Base-by-base conservation (phyloP, 2,888 invertebrate species). In the Scaptomyza polygonia region DNA sequence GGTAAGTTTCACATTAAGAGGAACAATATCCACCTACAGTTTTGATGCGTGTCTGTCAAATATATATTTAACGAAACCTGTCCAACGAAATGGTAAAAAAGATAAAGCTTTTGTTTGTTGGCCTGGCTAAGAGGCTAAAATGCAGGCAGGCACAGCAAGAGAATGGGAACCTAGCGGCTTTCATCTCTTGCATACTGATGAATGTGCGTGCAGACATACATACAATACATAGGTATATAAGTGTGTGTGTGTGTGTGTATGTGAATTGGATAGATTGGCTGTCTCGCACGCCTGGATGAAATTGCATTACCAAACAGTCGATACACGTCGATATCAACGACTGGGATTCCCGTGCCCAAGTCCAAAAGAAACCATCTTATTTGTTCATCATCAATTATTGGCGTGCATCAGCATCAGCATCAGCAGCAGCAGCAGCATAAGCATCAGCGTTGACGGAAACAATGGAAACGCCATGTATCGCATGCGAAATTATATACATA, bases 381-480 rank as follows among this genome's bases (percentile, higher is more conserved):
- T 85, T 88, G 87, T 82, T 85, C 86, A 86, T 85, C 87, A 87
- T 86, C 86, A 86, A 86, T 86, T 86, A 86, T 86, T 88, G 86
- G 85, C 77, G 79, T 82, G 87, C 85, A 86, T 82, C 81, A 77
- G 69, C 67, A 51, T 12, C 79, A 74, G 57, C 21, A 21, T 3
- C 21, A 21, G 21, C 72, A 75, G 67, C 66, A 54, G 29, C 21
- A 21, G 21, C 21, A 21, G 21, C 72, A 75, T 66, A 64, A 54
- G 29, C 80, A 79, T 47, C 47, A 48, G 59, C 66, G 72, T 84
- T 80, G 80, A 80, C 84, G 75, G 68, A 88, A 88, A 86, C 82
- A 85, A 86, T 88, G 76, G 72, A 67, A 75, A 61, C 71, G 63
- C 59, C 75, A 73, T 81, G 82, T 78, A 81, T 77, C 82, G 71